Evolutionary conservation across 2,888 invertebrate species (phyloP).

Genomic region (Thyatira batis): DNA sequence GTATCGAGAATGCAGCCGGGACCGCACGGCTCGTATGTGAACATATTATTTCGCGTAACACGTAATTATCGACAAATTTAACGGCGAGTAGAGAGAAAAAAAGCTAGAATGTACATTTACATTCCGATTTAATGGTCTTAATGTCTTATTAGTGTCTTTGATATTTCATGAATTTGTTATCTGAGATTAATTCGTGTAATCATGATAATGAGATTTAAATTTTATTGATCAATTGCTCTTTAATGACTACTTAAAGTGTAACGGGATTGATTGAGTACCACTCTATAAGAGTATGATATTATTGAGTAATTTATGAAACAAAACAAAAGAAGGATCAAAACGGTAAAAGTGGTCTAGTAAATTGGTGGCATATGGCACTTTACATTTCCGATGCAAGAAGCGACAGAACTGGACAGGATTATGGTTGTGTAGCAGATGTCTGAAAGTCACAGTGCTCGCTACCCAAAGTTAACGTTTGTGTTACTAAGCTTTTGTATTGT

Average conservation of each 20-base stretch:
- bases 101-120: not conserved
- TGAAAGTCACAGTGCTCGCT: slow-evolving; percentile 19
- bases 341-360: not conserved
- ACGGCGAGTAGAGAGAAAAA: not conserved
- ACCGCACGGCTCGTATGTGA: not conserved
- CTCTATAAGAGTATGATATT: not conserved
- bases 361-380: slow-evolving; percentile 4
- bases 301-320: not conserved
- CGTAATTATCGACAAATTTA: slow-evolving; percentile 1
- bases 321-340: not conserved
- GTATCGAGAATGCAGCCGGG: slow-evolving; percentile 13
- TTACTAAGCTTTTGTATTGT: slow-evolving; percentile 16
- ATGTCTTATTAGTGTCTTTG: not conserved
- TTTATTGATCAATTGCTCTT: not conserved
- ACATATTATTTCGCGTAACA: slow-evolving; percentile 10
- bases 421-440: slow-evolving; percentile 26
- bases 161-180: not conserved
- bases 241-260: not conserved
- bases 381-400: slow-evolving; percentile 16
- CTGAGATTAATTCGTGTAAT: not conserved
- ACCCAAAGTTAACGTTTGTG: slow-evolving; percentile 17
- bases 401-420: slow-evolving; percentile 26
- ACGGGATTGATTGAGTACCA: not conserved
- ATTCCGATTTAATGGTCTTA: not conserved
- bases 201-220: not conserved